A percentile compares a stretch with the other conserved stretches of the same genome.
Evolutionary conservation across 2,888 invertebrate genomes (phyloP).

Genomic region (Lasioglossum marginatum): DNA sequence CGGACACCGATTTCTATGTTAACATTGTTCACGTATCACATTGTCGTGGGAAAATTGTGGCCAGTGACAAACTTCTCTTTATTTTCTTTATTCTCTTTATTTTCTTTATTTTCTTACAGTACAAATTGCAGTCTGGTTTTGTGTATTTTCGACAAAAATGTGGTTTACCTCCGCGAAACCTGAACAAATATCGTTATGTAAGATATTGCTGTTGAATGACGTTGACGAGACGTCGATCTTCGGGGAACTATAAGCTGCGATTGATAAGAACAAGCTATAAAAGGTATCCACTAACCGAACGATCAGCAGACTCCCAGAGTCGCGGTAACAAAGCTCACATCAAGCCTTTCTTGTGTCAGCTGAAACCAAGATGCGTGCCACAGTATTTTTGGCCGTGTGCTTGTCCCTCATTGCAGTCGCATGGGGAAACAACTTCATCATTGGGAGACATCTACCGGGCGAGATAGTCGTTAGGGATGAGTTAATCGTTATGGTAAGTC

Average conservation of each 20-base stretch:
- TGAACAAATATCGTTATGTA: conserved; percentile 57
- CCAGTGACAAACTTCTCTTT: background rate
- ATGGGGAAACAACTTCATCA: conserved; percentile 59
- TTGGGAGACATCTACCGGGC: conserved; percentile 62
- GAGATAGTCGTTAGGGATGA: conserved; percentile 62
- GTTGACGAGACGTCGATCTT: conserved; percentile 33
- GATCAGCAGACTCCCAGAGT: background rate
- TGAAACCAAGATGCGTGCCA: conserved; percentile 46
- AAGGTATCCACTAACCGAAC: conserved; percentile 20
- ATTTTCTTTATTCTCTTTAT: too few species aligned
- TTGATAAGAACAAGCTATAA: conserved; percentile 67
- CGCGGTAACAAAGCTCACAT: background rate
- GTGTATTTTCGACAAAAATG: background rate
- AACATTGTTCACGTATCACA: background rate
- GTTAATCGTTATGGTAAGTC: conserved; percentile 67
- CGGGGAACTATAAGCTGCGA: conserved; percentile 11
- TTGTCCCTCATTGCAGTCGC: conserved; percentile 61
- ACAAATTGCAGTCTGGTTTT: background rate
- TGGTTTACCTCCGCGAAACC: too few species aligned
- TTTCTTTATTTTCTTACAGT: background rate
- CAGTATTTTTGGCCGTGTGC: conserved; percentile 58
- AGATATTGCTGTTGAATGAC: conserved; percentile 40
- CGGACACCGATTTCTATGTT: background rate
- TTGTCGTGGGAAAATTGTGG: background rate
- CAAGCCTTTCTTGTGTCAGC: background rate